Conservation (phyloP, 2,797 vertebrate species). For the Salmo trutta region DNA sequence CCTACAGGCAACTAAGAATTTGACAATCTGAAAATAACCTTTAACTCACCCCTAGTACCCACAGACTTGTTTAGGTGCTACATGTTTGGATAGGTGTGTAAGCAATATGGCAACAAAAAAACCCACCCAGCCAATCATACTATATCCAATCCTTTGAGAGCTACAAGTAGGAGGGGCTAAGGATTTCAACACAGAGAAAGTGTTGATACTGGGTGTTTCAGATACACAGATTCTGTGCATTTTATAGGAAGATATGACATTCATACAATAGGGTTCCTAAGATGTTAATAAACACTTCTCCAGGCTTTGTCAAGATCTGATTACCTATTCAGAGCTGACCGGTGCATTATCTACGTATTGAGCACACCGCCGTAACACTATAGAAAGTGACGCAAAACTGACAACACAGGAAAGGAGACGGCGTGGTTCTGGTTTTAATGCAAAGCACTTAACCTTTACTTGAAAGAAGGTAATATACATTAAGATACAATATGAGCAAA, state of each 20-base stretch:
- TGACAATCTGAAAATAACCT: background rate
- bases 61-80: background rate
- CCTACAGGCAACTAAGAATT: too few relatives aligned
- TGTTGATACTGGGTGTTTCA: background rate
- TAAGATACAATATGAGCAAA: slow-evolving; percentile 84
- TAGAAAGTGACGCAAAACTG: background rate
- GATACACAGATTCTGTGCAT: background rate
- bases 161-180: background rate
- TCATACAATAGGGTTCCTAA: background rate
- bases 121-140: background rate
- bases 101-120: background rate
- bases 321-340: background rate
- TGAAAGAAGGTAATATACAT: slow-evolving; percentile 87
- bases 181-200: background rate
- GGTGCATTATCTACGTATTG: background rate
- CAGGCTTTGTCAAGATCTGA: background rate
- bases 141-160: background rate
- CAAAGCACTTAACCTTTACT: slow-evolving; percentile 86
- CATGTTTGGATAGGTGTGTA: background rate
- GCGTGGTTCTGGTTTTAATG: slow-evolving; percentile 70
- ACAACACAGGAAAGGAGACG: slow-evolving; percentile 25
- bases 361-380: background rate
- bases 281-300: background rate
- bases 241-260: background rate
- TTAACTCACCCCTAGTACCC: background rate